Conservation (phyloP, 2,888 invertebrate species). For the Aspidiotus rigidus region DNA sequence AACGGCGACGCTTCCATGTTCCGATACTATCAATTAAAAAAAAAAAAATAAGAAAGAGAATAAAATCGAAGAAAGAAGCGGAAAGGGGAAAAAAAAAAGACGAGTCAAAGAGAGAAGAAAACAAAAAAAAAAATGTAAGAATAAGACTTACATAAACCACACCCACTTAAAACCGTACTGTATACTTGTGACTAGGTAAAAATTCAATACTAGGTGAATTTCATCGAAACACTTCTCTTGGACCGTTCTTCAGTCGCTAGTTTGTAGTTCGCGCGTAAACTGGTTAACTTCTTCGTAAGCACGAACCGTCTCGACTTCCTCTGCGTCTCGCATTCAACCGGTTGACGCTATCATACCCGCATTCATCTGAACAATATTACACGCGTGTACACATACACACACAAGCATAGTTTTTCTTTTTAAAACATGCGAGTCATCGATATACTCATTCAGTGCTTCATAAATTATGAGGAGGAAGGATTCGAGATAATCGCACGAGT, state of each 20-base stretch:
- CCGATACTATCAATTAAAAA: too few species aligned
- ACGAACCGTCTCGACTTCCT: constrained; percentile 2
- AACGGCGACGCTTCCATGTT: too few species aligned
- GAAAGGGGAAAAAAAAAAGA: too few species aligned
- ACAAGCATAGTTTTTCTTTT: background rate
- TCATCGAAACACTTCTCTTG: background rate
- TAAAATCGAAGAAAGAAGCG: too few species aligned
- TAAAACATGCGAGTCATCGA: background rate
- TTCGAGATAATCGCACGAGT: too few species aligned
- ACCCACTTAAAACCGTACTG: background rate
- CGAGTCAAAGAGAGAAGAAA: background rate
- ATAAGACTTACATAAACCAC: background rate
- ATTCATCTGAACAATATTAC: background rate
- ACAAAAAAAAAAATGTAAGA: background rate
- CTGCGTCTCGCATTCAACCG: constrained; percentile 14
- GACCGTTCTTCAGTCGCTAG: background rate
- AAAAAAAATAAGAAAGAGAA: too few species aligned
- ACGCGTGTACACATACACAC: background rate
- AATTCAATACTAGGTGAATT: background rate
- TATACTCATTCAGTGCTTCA: constrained; percentile 1
- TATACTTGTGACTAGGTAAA: background rate
- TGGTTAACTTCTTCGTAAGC: background rate
- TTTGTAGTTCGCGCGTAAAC: constrained; percentile 2
- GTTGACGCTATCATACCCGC: constrained; percentile 9
- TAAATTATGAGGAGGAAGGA: background rate